phyloP scores from a whole-genome alignment of 2,888 invertebrate species.

The Dorcus hopei region DNA sequence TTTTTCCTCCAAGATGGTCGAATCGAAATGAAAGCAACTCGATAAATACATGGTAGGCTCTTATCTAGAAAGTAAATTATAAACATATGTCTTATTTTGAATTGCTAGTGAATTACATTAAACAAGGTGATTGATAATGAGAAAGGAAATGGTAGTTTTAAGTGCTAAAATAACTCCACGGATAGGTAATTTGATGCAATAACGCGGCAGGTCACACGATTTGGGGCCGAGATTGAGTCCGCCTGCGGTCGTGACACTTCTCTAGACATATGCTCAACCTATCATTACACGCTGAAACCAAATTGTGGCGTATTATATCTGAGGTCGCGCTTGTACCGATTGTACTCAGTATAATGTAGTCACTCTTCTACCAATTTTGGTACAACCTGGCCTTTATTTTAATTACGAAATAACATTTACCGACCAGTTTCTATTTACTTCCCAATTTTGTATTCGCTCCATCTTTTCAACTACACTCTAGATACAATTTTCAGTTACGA shows the following conservation, averaged over 20 bases:
- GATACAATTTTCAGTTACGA: too few species aligned
- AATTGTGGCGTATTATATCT: conserved; percentile 42
- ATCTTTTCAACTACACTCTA: too few species aligned
- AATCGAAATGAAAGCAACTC: too few species aligned
- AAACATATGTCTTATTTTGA: background rate
- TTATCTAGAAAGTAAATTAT: conserved; percentile 1
- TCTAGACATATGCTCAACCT: conserved; percentile 39
- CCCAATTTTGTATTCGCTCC: too few species aligned
- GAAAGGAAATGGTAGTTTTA: conserved; percentile 14
- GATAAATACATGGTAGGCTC: background rate
- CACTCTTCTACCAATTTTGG: too few species aligned
- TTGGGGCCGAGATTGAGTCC: conserved; percentile 30
- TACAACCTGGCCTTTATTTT: too few species aligned
- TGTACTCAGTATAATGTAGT: background rate
- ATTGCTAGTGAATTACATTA: conserved; percentile 11
- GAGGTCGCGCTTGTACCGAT: conserved; percentile 35
- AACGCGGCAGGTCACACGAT: conserved; percentile 40
- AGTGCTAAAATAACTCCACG: conserved; percentile 25
- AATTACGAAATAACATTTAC: too few species aligned
- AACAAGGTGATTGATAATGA: conserved; percentile 19
- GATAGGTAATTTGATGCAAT: conserved; percentile 43
- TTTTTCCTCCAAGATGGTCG: too few species aligned
- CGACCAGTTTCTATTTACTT: too few species aligned
- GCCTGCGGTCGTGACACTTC: conserved; percentile 41
- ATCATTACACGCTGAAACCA: conserved; percentile 43